Base-by-base conservation (phyloP, 2,113 vertebrate species). In the Vulpes lagopus region DNA sequence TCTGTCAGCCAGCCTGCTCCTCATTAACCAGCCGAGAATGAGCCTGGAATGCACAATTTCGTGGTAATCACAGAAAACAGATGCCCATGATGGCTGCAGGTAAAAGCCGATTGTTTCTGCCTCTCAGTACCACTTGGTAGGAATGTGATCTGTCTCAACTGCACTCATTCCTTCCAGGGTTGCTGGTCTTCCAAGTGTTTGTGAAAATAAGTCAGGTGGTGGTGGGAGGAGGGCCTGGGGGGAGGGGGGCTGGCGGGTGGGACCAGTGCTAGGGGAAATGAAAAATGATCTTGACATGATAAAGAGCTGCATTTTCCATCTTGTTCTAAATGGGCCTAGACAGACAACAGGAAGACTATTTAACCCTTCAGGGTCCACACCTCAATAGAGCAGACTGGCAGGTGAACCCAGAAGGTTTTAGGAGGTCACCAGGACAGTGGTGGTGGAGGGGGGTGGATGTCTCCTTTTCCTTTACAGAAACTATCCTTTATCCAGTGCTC, bases 1-100 rank as follows among this genome's bases (percentile, higher is more conserved):
- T 43, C 76, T n/a, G 59, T 71, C 81, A 38, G 57, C 32, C 53
- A 59, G 80, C 67, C 67, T 90, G 84, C 35, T 20, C 67, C 96
- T 94, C 32, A 83, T 25, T 88, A 97, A 22, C 15, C 69, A 81
- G 17, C 49, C 2, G 0, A 20, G 55, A 97, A 94, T 79, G 89
- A 96, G 88, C 7, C 55, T 30, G 82, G 89, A 96, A 97, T 90
- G 51, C 76, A 89, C 94, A 95, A 85, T 65, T 89, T 8, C 3
- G 9, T 62, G 51, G 55, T 5, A 74, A 76, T 62, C 32, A 85
- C 59, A 0, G 73, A 87, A 91, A 73, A 91, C 15, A 89, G 38
- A 51, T 25, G 89, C 17, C 65, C 4, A 3, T 5, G 35, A 78
- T 11, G 89, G 23, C 38, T 83, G 64, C 74, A 96, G 15, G 30